Conservation (phyloP, 2,797 vertebrate species). For the Oryzias dopingdopingensis region DNA sequence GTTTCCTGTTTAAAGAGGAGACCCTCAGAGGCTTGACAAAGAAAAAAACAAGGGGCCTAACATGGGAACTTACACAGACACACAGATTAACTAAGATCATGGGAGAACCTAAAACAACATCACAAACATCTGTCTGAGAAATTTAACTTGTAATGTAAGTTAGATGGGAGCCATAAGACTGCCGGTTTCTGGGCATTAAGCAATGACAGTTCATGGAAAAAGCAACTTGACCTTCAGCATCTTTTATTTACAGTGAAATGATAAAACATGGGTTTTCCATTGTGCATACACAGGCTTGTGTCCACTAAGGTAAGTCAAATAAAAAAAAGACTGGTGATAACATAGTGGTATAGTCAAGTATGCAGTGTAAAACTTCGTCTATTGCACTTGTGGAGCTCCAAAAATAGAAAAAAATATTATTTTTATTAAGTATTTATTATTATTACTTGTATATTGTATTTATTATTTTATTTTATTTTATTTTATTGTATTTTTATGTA, state of each 20-base stretch:
- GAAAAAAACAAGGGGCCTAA: constrained; percentile 42
- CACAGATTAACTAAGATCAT: constrained; percentile 24
- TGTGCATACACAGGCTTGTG: not conserved
- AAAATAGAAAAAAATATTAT: not conserved
- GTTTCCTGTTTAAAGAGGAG: constrained; percentile 73
- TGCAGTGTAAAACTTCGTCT: not conserved
- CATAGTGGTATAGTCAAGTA: no score
- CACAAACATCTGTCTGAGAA: constrained; percentile 54
- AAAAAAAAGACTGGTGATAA: not conserved
- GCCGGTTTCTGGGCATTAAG: constrained; percentile 11
- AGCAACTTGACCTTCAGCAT: constrained; percentile 12
- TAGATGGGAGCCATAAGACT: not conserved
- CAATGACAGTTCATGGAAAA: constrained; percentile 29
- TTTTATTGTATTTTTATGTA: no score
- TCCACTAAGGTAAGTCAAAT: constrained; percentile 2
- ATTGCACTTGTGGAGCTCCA: not conserved
- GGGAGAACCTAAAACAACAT: constrained; percentile 42
- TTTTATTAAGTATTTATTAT: no score
- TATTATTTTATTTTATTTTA: no score
- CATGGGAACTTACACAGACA: constrained; percentile 18
- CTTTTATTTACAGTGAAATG: not conserved
- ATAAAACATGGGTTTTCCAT: not conserved
- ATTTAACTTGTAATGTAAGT: constrained; percentile 20
- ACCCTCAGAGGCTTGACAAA: constrained; percentile 34
- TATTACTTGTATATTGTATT: no score